Base-by-base conservation (phyloP, 1,140 invertebrate genomes). In the Bombus confusus region DNA sequence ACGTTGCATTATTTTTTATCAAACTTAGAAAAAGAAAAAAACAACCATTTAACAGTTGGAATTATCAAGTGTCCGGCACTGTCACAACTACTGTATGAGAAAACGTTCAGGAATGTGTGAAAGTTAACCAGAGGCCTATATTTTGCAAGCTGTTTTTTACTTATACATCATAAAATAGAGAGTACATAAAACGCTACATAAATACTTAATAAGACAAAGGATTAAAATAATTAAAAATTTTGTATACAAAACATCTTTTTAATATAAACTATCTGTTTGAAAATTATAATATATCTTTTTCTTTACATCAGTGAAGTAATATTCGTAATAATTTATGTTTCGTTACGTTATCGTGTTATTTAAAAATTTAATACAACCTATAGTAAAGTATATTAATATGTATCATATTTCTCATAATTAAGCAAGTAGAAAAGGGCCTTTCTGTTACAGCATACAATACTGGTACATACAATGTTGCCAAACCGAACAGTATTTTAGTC, bases 401-500 rank as follows among this genome's bases (percentile, higher is more conserved):
- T 47, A 79, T 80, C 13, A 18, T 52, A 34, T 37, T 85, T 62
- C 12, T 2, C n/a, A 3, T 64, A 64, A 52, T 41, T 28, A 25
- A 74, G 47, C 2, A 31, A 59, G 6, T 39, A 81, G 69, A 34
- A 41, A 68, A 57, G 79, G 78, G 57, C 41, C 10, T 74, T 52
- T 66, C 10, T n/a, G 59, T 31, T 22, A 43, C 9, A 34, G 10
- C 25, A 12, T 87, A 80, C 71, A 43, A 28, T 22, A 66, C 68
- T 88, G 82, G 5, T 31, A 37, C 22, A 25, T 74, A 69, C 86
- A 77, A 85, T 66, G 86, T 87, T 87, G 86, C 86, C 86, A 85
- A 87, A 87, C 37, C 43, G n/a, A 84, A 69, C n/a, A 81, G 72
- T 81, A 86, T 83, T 88, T 88, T 82, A 86, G 86, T 89, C 66